Percentiles rank a stretch among this genome's conserved stretches.
These are phyloP conservation scores for Ichneumoninae sp. DNA, from an alignment of 2,888 invertebrate genomes.

Conservation along the genomic window DNA sequence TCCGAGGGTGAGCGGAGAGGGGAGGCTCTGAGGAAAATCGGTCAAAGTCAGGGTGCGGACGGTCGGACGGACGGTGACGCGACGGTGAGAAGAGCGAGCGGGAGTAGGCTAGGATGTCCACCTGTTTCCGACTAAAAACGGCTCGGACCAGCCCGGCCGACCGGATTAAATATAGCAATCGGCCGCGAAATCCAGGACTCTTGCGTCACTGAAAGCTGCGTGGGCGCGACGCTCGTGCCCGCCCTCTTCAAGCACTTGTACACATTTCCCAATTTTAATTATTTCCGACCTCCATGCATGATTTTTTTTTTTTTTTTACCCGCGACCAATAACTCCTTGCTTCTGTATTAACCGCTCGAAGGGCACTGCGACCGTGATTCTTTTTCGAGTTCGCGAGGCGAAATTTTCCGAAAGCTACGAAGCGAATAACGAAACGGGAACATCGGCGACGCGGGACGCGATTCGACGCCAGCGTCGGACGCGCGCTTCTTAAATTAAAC, in stretches of 20 bases:
- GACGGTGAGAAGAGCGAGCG: slow-evolving; percentile 41
- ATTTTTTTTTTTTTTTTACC: slow-evolving; percentile 17
- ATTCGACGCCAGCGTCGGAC: slow-evolving; percentile 34
- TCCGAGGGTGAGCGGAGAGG: slow-evolving; percentile 45
- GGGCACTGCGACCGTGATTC: too few relatives aligned
- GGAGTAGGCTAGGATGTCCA: slow-evolving; percentile 76
- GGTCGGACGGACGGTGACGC: slow-evolving; percentile 40
- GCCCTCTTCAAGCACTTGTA: slow-evolving; percentile 23
- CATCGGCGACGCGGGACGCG: slow-evolving; percentile 19
- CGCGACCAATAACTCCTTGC: neutral
- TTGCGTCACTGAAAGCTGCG: slow-evolving; percentile 68
- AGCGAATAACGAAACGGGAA: slow-evolving; percentile 28
- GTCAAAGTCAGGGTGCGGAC: slow-evolving; percentile 82
- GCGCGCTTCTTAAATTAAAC: slow-evolving; percentile 63
- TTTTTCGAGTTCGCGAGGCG: neutral
- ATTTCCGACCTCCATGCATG: slow-evolving; percentile 7
- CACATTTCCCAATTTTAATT: slow-evolving; percentile 24
- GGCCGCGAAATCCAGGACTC: slow-evolving; percentile 82
- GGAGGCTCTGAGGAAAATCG: slow-evolving; percentile 77
- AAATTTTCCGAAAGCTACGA: neutral
- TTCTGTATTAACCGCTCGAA: too few relatives aligned
- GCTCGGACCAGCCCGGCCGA: slow-evolving; percentile 79
- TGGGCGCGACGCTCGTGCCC: slow-evolving; percentile 54
- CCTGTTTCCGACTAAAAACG: slow-evolving; percentile 84
- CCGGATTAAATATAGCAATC: slow-evolving; percentile 81